A percentile compares a stretch with the other conserved stretches of the same genome.
phyloP scores from a whole-genome alignment of 1,140 invertebrate genomes.

The Proctacanthus coquilletti region DNA sequence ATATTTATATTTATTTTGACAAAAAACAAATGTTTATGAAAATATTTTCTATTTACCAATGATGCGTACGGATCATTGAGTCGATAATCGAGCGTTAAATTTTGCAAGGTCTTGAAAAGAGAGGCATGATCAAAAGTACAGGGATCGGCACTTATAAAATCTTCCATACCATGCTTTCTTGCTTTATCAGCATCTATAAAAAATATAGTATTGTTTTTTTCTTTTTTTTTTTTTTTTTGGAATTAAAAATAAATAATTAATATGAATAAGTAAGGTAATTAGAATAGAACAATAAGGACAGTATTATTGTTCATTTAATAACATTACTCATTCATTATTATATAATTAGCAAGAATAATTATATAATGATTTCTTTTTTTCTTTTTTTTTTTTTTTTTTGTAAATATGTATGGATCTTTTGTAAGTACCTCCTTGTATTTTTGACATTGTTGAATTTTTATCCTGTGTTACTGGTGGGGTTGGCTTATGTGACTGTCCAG shows the following conservation, averaged over 20 bases:
- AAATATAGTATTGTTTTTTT: conserved; percentile 20
- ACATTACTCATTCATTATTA: not conserved
- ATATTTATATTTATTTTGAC: too few species aligned
- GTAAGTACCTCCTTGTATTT: conserved; percentile 55
- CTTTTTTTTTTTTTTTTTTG: not conserved
- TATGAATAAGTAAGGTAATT: too few species aligned
- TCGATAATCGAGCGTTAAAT: conserved; percentile 84
- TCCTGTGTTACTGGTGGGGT: conserved; percentile 81
- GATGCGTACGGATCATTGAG: conserved; percentile 95
- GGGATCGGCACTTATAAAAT: conserved; percentile 95
- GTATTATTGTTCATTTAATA: too few species aligned
- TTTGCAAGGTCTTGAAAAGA: conserved; percentile 84
- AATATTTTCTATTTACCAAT: conserved; percentile 45
- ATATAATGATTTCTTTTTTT: conserved; percentile 16
- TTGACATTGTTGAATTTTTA: conserved; percentile 72
- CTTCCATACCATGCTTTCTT: conserved; percentile 97
- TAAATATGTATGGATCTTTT: not conserved
- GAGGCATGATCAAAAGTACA: conserved; percentile 90
- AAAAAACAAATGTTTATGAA: too few species aligned
- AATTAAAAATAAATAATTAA: not conserved
- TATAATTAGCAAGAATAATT: too few species aligned
- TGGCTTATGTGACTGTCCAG: conserved; percentile 97
- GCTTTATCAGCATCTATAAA: conserved; percentile 81
- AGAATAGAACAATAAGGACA: too few species aligned
- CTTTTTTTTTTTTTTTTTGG: not conserved